Conservation (phyloP, 2,797 vertebrate species). For the Cirrhinus molitorella region DNA sequence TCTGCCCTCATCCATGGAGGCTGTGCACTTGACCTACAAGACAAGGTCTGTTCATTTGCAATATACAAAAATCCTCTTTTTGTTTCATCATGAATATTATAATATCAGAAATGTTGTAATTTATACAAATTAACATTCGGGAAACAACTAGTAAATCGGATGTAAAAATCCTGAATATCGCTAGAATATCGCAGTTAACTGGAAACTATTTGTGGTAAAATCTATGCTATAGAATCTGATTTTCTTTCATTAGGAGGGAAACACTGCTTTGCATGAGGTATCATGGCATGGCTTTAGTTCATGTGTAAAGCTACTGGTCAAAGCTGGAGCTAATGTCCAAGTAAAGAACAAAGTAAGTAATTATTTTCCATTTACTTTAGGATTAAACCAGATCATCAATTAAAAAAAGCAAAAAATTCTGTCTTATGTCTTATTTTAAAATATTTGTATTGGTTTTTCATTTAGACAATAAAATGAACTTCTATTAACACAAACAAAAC, state of each 20-base stretch:
- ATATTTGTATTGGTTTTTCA: background rate
- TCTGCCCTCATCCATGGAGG: slow-evolving; percentile 86
- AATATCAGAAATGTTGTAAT: background rate
- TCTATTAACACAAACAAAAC: background rate
- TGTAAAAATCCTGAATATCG: too few relatives aligned
- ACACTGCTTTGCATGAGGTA: slow-evolving; percentile 90
- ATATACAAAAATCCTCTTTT: background rate
- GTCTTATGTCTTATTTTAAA: too few relatives aligned
- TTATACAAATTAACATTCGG: background rate
- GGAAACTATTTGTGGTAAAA: background rate
- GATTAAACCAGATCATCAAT: background rate
- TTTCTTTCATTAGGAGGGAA: slow-evolving; percentile 82
- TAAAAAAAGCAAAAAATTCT: background rate
- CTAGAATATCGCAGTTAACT: too few relatives aligned
- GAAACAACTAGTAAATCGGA: background rate
- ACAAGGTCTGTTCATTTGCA: slow-evolving; percentile 80
- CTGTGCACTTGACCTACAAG: slow-evolving; percentile 89
- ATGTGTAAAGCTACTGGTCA: slow-evolving; percentile 89
- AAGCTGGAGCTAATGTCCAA: slow-evolving; percentile 87
- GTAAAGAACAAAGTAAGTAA: slow-evolving; percentile 88
- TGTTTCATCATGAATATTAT: background rate
- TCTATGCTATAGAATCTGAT: background rate
- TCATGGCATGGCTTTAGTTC: slow-evolving; percentile 92
- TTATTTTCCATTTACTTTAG: background rate
- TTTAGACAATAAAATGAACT: background rate